These are phyloP conservation scores for Silurus meridionalis DNA, from an alignment of 2,113 vertebrate species.

Conservation along the genomic window DNA sequence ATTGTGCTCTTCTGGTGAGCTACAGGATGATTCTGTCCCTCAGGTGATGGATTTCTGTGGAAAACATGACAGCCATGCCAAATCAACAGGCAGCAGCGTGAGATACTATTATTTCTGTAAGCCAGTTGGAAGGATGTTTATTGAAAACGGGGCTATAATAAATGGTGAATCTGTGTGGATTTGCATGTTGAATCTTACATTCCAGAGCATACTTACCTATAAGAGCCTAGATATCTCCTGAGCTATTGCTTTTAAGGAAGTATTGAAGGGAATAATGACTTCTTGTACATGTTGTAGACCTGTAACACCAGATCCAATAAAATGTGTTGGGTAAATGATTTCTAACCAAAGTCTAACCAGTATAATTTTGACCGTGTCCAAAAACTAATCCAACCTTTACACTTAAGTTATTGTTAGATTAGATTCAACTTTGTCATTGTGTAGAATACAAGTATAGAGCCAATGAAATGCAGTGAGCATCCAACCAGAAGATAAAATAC, in stretches of 20 bases:
- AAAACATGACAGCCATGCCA: slow-evolving; percentile 27
- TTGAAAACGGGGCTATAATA: background rate
- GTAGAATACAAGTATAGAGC: too few relatives aligned
- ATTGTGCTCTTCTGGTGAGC: slow-evolving; percentile 93
- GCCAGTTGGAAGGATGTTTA: background rate
- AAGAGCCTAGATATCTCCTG: background rate
- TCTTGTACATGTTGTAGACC: background rate
- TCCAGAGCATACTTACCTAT: background rate
- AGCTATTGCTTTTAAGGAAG: background rate
- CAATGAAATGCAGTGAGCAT: too few relatives aligned
- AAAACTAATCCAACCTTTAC: background rate
- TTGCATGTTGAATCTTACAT: background rate
- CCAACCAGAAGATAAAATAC: too few relatives aligned
- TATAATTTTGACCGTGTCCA: too few relatives aligned
- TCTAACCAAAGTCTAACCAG: too few relatives aligned
- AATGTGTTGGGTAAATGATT: background rate
- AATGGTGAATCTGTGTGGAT: background rate
- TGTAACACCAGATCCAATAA: background rate
- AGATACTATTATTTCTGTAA: slow-evolving; percentile 18
- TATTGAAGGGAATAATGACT: background rate
- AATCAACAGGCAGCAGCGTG: slow-evolving; percentile 16
- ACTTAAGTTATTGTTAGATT: background rate
- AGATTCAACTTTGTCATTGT: too few relatives aligned
- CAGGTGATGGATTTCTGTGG: slow-evolving; percentile 25
- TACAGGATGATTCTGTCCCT: background rate